phyloP scores from a whole-genome alignment of 2,797 vertebrate species.

The Alcedo quadribrachys region DNA sequence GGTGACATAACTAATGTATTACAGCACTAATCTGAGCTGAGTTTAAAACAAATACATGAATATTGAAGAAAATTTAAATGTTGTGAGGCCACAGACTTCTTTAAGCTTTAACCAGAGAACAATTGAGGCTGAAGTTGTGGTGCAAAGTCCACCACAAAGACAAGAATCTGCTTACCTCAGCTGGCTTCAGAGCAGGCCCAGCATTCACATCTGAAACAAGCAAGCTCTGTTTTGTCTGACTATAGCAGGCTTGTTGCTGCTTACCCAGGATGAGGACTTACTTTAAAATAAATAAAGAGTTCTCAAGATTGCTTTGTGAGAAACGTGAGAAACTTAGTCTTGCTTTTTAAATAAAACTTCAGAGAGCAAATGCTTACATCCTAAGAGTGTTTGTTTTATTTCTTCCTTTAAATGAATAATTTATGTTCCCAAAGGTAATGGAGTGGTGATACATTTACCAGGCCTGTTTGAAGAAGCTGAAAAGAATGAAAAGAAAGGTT shows the following conservation, averaged over 20 bases:
- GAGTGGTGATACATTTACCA: slow-evolving; percentile 97
- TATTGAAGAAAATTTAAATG: neutral
- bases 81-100: neutral
- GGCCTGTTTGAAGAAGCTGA: slow-evolving; percentile 98
- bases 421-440: slow-evolving; percentile 87
- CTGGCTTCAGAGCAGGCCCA: neutral
- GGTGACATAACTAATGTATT: neutral
- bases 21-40: neutral
- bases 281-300: neutral
- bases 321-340: neutral
- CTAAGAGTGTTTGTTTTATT: neutral
- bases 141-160: slow-evolving; percentile 27
- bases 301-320: neutral
- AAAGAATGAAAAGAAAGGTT: slow-evolving; percentile 99
- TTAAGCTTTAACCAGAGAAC: slow-evolving; percentile 1
- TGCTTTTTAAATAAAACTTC: neutral
- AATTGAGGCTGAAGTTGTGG: neutral
- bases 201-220: neutral
- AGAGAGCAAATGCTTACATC: neutral
- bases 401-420: slow-evolving; percentile 19
- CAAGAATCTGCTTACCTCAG: slow-evolving; percentile 52
- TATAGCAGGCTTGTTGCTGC: neutral
- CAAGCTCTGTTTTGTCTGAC: neutral
- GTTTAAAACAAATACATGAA: neutral
- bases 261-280: neutral